Evolutionary conservation across 2,888 invertebrate species (phyloP).

Genomic region (Scaptomyza parva): DNA sequence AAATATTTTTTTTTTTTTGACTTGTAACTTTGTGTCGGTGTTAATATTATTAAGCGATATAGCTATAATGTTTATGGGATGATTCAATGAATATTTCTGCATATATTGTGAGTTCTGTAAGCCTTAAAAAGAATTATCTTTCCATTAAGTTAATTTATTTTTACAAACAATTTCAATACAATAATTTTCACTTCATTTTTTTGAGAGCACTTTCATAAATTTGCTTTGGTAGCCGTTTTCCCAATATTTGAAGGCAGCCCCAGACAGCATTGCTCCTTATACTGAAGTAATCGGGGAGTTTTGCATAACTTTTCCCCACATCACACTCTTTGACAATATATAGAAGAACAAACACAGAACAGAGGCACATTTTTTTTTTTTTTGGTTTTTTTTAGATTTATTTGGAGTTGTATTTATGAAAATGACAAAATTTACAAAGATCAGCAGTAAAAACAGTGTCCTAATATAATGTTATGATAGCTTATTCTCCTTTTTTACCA

Average conservation of each 20-base stretch:
- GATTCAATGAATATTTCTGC: too few species aligned
- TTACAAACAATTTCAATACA: background rate
- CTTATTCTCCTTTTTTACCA: background rate
- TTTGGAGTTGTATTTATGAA: conserved; percentile 4
- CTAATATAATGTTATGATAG: background rate
- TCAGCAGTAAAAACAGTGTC: background rate
- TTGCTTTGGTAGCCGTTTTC: background rate
- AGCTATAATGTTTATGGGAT: too few species aligned
- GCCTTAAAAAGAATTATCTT: too few species aligned
- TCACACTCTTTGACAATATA: conserved; percentile 46
- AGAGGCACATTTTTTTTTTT: conserved; percentile 39
- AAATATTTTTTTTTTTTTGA: too few species aligned
- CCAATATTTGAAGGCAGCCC: background rate
- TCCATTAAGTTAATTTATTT: background rate
- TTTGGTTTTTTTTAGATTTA: background rate
- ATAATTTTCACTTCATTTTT: background rate
- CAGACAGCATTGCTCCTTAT: background rate
- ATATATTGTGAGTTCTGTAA: too few species aligned
- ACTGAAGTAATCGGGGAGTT: background rate
- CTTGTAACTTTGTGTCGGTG: too few species aligned
- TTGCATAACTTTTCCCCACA: too few species aligned
- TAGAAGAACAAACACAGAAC: conserved; percentile 56
- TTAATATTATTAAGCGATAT: too few species aligned
- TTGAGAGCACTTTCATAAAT: background rate
- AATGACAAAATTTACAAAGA: conserved; percentile 23